Evolutionary conservation across 2,797 vertebrate genomes (phyloP), one percentile per base, ranked within the genome.

Genomic region (Halcyon chelicuti): DNA sequence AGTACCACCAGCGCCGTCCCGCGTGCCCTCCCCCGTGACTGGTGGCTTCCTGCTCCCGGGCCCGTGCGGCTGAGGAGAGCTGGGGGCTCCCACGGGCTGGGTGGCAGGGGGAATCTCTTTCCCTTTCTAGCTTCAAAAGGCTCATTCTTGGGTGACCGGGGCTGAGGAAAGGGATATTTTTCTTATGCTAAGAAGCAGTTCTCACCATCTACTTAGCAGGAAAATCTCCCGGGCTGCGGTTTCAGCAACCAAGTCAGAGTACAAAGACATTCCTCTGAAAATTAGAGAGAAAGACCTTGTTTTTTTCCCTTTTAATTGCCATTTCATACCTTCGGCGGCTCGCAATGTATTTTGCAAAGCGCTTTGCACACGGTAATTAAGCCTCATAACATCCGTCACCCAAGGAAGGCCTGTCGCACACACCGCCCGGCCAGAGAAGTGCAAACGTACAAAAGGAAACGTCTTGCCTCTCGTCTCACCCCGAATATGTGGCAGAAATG

Each of bases 261-360:
- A 95, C 80, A 94, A 96, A 93, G 89, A 74, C 75, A 93, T 91
- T 94, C 84, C 62, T 90, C 78, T 83, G 87, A 91, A 94, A 97
- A 96, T 96, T 90, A 96, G 81, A 96, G 86, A 95, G 79, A 73
- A 94, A 77, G 88, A 67, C 44, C 39, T 79, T 31, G 8, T 35
- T 84, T 88, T 91, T 86, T 90, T 85, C 22, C 51, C 68, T 80
- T 89, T 77, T 94, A 94, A 96, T 96, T 96, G 65, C 28, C 65
- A 71, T 85, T 51, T 93, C 51, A 12, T 87, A 92, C 83, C 63
- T 84, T 73, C 67, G 61, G 37, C 0, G 0, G 60, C 37, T 39
- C 8, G 55, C 74, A 73, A 25, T 10, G 60, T 52, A 35, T 63
- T 93, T 93, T 68, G 65, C 68, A 21, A 89, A 90, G 78, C 11